These are phyloP conservation scores for Drosophila picticornis DNA, from an alignment of 2,888 invertebrate genomes.

Conservation along the genomic window DNA sequence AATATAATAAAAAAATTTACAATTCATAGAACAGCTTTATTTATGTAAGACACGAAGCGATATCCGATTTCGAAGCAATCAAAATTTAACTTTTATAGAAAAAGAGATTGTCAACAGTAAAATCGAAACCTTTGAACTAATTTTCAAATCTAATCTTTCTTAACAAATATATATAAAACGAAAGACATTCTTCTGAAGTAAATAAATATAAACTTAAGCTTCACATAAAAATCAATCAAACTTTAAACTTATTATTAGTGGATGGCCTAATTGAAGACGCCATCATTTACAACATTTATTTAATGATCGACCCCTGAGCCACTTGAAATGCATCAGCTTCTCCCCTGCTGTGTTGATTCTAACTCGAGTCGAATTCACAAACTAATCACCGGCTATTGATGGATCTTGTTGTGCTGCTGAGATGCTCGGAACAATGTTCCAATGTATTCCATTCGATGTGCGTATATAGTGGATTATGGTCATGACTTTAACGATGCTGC, in stretches of 20 bases:
- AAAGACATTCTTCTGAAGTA: neutral
- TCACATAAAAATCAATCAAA: neutral
- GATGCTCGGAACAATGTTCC: constrained; percentile 14
- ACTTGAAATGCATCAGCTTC: constrained; percentile 1
- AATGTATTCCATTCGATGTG: constrained; percentile 10
- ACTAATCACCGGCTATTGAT: constrained; percentile 33
- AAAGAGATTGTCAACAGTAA: neutral
- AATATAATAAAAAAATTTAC: neutral
- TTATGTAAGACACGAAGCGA: neutral
- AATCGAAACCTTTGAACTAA: neutral
- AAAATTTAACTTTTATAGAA: neutral
- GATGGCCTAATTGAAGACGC: neutral
- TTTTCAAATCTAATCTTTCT: neutral
- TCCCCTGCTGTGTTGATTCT: constrained; percentile 20
- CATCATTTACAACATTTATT: neutral
- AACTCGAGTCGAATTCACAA: constrained; percentile 24
- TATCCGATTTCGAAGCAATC: neutral
- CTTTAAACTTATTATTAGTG: neutral
- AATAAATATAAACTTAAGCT: neutral
- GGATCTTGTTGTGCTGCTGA: neutral
- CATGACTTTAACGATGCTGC: constrained; percentile 59
- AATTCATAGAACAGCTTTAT: neutral
- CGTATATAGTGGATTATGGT: constrained; percentile 8
- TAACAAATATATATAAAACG: neutral
- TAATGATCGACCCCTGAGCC: constrained; percentile 16